phyloP scores from a whole-genome alignment of 1,140 invertebrate genomes.

The Sycophila sp. region DNA sequence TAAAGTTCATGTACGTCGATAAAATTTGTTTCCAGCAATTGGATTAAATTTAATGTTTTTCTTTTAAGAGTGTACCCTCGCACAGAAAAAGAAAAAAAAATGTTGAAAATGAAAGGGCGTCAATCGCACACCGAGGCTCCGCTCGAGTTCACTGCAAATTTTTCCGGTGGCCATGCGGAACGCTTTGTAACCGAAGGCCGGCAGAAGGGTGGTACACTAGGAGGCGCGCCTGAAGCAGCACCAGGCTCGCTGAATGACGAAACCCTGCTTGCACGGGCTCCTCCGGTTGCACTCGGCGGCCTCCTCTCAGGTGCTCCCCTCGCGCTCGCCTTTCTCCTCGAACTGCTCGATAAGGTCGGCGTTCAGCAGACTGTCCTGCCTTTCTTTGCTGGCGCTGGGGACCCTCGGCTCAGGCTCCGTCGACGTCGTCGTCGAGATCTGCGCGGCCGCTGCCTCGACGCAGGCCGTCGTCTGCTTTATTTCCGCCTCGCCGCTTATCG shows the following conservation, averaged over 20 bases:
- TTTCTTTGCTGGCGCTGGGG: too few relatives aligned
- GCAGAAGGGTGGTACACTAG: slow-evolving; percentile 47
- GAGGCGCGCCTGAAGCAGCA: slow-evolving; percentile 65
- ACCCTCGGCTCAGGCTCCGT: not conserved
- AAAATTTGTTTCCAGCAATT: too few relatives aligned
- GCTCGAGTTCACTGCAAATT: too few relatives aligned
- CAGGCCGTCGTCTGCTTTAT: slow-evolving; percentile 1
- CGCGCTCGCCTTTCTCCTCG: slow-evolving; percentile 24
- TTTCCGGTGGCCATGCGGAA: too few relatives aligned
- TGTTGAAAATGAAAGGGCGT: too few relatives aligned
- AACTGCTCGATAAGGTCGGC: slow-evolving; percentile 57
- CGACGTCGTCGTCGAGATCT: not conserved
- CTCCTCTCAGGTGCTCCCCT: slow-evolving; percentile 55
- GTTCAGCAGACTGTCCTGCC: slow-evolving; percentile 43
- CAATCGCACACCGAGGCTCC: too few relatives aligned
- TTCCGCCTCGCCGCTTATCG: not conserved
- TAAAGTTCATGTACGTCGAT: too few relatives aligned
- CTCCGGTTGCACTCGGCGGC: slow-evolving; percentile 45
- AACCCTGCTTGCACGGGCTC: slow-evolving; percentile 50
- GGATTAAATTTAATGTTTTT: too few relatives aligned
- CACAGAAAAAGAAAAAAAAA: too few relatives aligned
- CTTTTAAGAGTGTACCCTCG: too few relatives aligned
- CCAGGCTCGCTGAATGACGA: slow-evolving; percentile 65
- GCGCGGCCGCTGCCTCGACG: too few relatives aligned
- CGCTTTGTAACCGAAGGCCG: not conserved